These are phyloP conservation scores for Arremon brunneinucha DNA, from an alignment of 2,797 vertebrate genomes.

Conservation along the genomic window DNA sequence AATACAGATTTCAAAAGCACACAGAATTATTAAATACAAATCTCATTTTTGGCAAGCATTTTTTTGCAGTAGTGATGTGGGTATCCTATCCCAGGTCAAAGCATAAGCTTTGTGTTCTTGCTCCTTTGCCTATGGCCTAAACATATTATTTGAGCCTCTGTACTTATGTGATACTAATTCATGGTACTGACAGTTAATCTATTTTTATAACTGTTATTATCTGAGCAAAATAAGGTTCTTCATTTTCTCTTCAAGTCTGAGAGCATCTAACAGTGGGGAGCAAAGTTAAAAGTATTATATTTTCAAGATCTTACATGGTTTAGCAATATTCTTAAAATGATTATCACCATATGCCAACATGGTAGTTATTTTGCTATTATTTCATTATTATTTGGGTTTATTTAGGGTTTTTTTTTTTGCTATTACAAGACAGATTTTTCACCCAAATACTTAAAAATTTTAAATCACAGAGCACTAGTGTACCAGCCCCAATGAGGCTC, in stretches of 20 bases:
- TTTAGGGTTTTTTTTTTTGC: accelerated
- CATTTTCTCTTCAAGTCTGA: constrained; percentile 22
- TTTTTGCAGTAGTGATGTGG: not conserved
- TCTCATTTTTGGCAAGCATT: not conserved
- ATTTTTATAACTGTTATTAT: constrained; percentile 46
- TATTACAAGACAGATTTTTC: not conserved
- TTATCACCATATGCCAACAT: not conserved
- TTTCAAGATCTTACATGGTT: not conserved
- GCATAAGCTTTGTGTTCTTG: not conserved
- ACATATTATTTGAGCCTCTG: not conserved
- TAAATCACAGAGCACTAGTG: not conserved
- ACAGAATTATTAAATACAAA: not conserved
- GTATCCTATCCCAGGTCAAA: not conserved
- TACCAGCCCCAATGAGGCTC: not conserved
- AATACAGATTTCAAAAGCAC: constrained; percentile 9
- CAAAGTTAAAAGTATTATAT: not conserved
- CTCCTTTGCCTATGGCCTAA: not conserved
- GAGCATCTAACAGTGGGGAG: not conserved
- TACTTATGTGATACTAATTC: constrained; percentile 23
- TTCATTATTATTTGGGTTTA: not conserved
- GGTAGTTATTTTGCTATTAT: not conserved
- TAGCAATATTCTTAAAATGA: not conserved
- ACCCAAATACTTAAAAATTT: not conserved
- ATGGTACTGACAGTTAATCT: constrained; percentile 39
- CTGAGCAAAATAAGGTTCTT: constrained; percentile 27